phyloP scores from a whole-genome alignment of 2,797 vertebrate species.

The Calcarius lapponicus region DNA sequence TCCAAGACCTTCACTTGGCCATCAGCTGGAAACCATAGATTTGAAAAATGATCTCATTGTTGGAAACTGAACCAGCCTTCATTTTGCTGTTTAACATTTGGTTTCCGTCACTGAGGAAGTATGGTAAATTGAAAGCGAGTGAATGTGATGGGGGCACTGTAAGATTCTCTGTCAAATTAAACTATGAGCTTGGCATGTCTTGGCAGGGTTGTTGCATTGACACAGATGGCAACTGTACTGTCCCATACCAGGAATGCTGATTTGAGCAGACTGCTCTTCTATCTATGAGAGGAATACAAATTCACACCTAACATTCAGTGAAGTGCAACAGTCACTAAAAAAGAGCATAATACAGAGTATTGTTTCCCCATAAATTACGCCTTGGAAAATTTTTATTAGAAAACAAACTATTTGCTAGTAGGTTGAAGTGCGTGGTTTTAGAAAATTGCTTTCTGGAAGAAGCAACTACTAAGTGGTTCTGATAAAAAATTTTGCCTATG shows the following conservation, averaged over 20 bases:
- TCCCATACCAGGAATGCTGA: background rate
- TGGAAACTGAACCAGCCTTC: background rate
- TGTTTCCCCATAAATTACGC: background rate
- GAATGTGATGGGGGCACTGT: background rate
- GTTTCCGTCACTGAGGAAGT: background rate
- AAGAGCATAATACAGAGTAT: background rate
- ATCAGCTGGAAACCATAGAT: background rate
- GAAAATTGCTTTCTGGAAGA: background rate
- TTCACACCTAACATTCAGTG: background rate
- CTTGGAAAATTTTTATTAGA: background rate
- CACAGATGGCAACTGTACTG: background rate
- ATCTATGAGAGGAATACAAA: background rate
- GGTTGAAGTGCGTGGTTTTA: background rate
- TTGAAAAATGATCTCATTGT: background rate
- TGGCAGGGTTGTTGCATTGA: background rate
- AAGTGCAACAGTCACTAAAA: background rate
- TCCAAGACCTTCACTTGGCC: background rate
- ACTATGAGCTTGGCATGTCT: rapidly evolving
- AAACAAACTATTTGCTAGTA: background rate
- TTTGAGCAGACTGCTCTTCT: background rate
- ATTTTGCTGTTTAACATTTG: background rate
- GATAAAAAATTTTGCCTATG: background rate
- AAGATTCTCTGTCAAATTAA: background rate
- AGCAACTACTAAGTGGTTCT: background rate
- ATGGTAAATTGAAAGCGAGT: background rate